Percentiles rank a stretch among this genome's conserved stretches.
Evolutionary conservation across 2,888 invertebrate genomes (phyloP).

Genomic region (Clivina fossor): DNA sequence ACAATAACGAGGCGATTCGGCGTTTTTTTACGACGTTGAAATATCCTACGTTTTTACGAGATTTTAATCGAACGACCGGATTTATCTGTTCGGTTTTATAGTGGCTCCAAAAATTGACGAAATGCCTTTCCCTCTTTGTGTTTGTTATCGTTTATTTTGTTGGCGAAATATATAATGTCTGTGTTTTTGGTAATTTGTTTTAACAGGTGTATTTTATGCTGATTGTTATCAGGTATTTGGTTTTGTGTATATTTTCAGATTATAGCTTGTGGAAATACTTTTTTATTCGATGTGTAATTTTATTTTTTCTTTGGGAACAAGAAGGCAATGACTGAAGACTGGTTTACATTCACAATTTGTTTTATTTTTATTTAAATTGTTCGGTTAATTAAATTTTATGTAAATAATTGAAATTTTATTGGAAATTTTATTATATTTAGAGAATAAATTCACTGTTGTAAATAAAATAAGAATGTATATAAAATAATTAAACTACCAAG

Average conservation of each 20-base stretch:
- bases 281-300: not conserved
- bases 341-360: not conserved
- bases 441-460: too few relatives aligned
- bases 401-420: too few relatives aligned
- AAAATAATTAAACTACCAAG: too few relatives aligned
- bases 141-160: too few relatives aligned
- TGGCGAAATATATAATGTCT: conserved; percentile 13
- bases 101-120: not conserved
- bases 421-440: too few relatives aligned
- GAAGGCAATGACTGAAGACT: not conserved
- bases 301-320: not conserved
- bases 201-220: conserved; percentile 20
- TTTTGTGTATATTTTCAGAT: too few relatives aligned
- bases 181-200: conserved; percentile 22
- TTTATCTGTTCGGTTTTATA: conserved; percentile 12
- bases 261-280: too few relatives aligned
- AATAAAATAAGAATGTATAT: too few relatives aligned
- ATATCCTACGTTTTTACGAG: conserved; percentile 13
- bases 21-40: too few relatives aligned
- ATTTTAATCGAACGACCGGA: conserved; percentile 15
- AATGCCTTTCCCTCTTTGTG: too few relatives aligned
- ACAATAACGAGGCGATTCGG: too few relatives aligned
- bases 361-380: not conserved
- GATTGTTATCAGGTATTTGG: conserved; percentile 28
- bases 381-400: not conserved